phyloP scores from a whole-genome alignment of 2,113 vertebrate species.

The Brienomyrus longianalis region DNA sequence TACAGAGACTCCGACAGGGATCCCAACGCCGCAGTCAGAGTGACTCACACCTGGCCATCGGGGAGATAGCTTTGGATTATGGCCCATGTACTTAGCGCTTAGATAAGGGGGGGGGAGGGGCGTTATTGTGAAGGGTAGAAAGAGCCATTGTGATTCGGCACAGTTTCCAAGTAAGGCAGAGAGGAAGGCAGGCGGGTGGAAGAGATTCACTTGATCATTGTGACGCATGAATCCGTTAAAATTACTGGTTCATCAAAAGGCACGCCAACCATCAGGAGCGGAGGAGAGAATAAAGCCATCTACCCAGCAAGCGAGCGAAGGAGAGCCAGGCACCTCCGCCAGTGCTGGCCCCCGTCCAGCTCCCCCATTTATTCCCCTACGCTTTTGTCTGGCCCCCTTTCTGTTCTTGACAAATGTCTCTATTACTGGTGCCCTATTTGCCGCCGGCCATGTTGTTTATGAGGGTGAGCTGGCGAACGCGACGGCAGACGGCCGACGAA shows the following conservation, averaged over 20 bases:
- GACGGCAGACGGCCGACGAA: not conserved
- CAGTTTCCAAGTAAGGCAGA: not conserved
- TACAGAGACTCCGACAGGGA: conserved; percentile 13
- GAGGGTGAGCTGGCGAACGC: not conserved
- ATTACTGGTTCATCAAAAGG: not conserved
- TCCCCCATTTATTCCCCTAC: not conserved
- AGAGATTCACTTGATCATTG: not conserved
- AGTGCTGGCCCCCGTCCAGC: not conserved
- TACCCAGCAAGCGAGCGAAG: not conserved
- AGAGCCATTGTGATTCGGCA: not conserved
- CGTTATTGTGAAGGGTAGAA: not conserved
- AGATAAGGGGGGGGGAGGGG: conserved; percentile 28
- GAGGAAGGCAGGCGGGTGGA: not conserved
- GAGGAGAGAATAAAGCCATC: not conserved
- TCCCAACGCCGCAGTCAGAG: not conserved
- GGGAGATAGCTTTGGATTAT: conserved; percentile 10
- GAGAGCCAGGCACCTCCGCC: not conserved
- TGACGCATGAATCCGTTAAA: not conserved
- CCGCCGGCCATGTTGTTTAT: conserved; percentile 20
- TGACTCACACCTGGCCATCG: conserved; percentile 9
- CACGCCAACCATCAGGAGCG: not conserved
- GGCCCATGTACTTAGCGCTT: not conserved
- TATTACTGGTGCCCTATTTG: conserved; percentile 2
- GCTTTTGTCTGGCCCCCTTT: not conserved
- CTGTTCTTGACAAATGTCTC: not conserved